Percentiles rank a stretch among this genome's conserved stretches.
phyloP scores from a whole-genome alignment of 2,888 invertebrate species.

The Drosophila percnosoma region DNA sequence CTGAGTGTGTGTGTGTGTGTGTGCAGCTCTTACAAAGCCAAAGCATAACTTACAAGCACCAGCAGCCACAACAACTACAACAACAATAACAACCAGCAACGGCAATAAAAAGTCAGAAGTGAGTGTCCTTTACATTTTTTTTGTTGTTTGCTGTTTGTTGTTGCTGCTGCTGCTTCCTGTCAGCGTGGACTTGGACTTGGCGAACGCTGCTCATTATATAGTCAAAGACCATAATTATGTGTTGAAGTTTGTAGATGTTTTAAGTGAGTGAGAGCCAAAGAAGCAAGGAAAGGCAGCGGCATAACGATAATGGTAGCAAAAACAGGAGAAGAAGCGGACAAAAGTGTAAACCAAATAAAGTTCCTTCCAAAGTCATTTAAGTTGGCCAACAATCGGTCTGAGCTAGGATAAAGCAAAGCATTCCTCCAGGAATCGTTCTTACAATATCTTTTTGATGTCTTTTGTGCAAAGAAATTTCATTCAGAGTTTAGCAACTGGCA shows the following conservation, averaged over 20 bases:
- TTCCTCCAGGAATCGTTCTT: conserved; percentile 9
- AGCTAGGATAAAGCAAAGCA: conserved; percentile 11
- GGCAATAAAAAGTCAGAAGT: conserved; percentile 73
- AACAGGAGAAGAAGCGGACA: conserved; percentile 9
- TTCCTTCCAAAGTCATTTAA: conserved; percentile 36
- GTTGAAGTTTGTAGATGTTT: conserved; percentile 78
- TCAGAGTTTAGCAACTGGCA: neutral
- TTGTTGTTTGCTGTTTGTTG: conserved; percentile 22
- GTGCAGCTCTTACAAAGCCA: conserved; percentile 62
- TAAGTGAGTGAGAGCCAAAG: conserved; percentile 51
- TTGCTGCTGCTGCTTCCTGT: conserved; percentile 59
- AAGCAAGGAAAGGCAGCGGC: conserved; percentile 21
- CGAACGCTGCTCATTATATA: conserved; percentile 74
- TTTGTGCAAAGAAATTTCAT: conserved; percentile 1
- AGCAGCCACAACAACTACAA: conserved; percentile 34
- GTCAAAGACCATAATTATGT: conserved; percentile 81
- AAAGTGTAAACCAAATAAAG: conserved; percentile 35
- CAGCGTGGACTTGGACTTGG: conserved; percentile 60
- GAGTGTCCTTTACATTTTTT: conserved; percentile 75
- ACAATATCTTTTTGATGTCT: conserved; percentile 3
- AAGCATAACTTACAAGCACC: conserved; percentile 75
- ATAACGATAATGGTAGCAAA: conserved; percentile 43
- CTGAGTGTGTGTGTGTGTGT: conserved; percentile 26
- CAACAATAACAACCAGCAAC: conserved; percentile 44
- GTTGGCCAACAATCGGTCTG: conserved; percentile 7